Base-by-base conservation (phyloP, 2,113 vertebrate genomes). In the Phodopus roborovskii region DNA sequence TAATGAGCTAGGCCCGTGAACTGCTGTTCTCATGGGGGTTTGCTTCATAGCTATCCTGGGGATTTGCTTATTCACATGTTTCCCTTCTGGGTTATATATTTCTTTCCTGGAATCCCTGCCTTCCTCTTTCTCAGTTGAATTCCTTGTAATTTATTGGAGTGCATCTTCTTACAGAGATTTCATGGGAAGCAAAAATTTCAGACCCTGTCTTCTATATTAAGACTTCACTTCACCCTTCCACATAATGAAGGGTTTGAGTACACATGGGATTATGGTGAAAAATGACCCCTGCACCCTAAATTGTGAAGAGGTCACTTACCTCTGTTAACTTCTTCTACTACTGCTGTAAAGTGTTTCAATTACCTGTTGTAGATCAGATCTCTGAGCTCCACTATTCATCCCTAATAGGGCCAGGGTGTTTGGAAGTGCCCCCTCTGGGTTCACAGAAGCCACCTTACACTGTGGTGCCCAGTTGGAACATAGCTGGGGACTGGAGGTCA, bases 371-470 rank as follows among this genome's bases (percentile, higher is more conserved):
- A 70, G 26, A 84, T 42, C 56, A 53, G 11, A 45, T 19, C 36
- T 70, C 8, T 12, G 17, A 33, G 58, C 24, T 84, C 73, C 11
- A 68, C 5, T 26, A 39, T 11, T 73, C 19, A 20, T 2, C 30
- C 62, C 5, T 87, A 28, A 3, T 1, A 22, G 45, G 17, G 48
- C 13, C 16, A 10, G 16, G 9, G 22, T 58, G 48, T 15, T 30
- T 70, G 75, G 7, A 16, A 26, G 42, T 7, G 1, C 16, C 77
- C 26, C 42, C 16, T 7, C 9, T 86, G 60, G 36, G 4, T 8
- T 22, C 28, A 17, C 0, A 2, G 0, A 24, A 5, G 10, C 12
- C 39, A 0, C n/a, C 3, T 13, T 28, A 8, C 9, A 5, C 68
- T 19, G 48, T 4, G 33, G 7, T 15, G 2, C 36, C 50, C 2